phyloP scores from a whole-genome alignment of 2,888 invertebrate species.

The Girardia tigrina region DNA sequence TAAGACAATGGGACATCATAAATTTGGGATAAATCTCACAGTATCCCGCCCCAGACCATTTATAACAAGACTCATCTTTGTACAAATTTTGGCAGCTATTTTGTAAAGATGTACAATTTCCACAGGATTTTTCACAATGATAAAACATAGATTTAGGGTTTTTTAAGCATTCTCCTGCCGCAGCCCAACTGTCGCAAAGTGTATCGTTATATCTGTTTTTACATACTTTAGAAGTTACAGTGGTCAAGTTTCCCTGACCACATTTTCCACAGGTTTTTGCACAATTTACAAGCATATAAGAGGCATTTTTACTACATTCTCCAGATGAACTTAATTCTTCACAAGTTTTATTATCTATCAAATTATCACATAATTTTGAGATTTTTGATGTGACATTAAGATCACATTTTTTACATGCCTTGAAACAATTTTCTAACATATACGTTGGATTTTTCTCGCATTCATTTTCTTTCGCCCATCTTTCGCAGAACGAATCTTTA shows the following conservation, averaged over 20 bases:
- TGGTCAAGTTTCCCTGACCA: not conserved
- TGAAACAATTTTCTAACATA: not conserved
- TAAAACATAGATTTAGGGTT: not conserved
- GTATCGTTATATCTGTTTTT: not conserved
- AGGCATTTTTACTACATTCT: not conserved
- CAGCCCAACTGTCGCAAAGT: not conserved
- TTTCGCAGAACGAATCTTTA: not conserved
- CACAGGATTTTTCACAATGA: not conserved
- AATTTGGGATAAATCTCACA: not conserved
- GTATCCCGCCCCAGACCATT: not conserved
- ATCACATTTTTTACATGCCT: not conserved
- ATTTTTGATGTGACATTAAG: not conserved
- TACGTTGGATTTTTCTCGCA: not conserved
- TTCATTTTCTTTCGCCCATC: not conserved
- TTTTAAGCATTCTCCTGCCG: not conserved
- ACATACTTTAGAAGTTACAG: not conserved
- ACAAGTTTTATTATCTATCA: not conserved
- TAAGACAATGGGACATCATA: not conserved
- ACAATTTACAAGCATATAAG: slow-evolving; percentile 7
- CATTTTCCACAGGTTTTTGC: slow-evolving; percentile 18
- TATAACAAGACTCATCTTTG: not conserved
- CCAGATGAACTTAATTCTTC: not conserved
- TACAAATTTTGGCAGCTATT: not conserved
- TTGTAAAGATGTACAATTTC: not conserved
- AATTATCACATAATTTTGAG: not conserved